Conservation (phyloP, 2,888 invertebrate species). For the Fissipunctia ypsillon region DNA sequence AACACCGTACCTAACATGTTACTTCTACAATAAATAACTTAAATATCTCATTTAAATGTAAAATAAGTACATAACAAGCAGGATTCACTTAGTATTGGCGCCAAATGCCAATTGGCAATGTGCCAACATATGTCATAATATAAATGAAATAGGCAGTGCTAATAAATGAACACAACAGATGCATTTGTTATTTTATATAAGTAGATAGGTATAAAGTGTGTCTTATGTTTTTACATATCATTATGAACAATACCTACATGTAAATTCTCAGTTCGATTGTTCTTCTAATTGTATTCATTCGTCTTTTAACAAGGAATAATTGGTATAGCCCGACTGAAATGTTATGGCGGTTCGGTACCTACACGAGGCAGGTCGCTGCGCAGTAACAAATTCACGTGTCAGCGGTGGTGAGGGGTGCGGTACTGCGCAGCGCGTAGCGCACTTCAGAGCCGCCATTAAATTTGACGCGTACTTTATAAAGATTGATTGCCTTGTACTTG, state of each 20-base stretch:
- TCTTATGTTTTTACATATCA: conserved; percentile 6
- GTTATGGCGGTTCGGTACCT: no score
- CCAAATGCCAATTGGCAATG: conserved; percentile 41
- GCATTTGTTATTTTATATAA: conserved; percentile 4
- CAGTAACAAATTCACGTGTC: no score
- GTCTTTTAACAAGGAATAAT: no score
- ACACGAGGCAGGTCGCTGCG: no score
- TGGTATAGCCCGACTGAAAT: no score
- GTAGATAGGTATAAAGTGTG: not conserved
- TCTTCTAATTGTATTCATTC: not conserved
- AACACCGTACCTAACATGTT: conserved; percentile 28
- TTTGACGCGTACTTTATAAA: no score
- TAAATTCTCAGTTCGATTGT: not conserved
- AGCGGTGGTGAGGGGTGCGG: no score
- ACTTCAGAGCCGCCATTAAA: no score
- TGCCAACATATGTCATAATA: conserved; percentile 29
- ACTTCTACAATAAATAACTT: conserved; percentile 49
- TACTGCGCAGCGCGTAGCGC: no score
- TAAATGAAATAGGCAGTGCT: conserved; percentile 21
- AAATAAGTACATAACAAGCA: conserved; percentile 56
- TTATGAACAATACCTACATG: no score
- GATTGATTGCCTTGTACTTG: not conserved
- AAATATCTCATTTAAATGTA: conserved; percentile 53
- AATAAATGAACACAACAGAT: conserved; percentile 14
- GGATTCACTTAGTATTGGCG: conserved; percentile 43